phyloP scores from a whole-genome alignment of 2,113 vertebrate genomes.

The Odocoileus virginianus region DNA sequence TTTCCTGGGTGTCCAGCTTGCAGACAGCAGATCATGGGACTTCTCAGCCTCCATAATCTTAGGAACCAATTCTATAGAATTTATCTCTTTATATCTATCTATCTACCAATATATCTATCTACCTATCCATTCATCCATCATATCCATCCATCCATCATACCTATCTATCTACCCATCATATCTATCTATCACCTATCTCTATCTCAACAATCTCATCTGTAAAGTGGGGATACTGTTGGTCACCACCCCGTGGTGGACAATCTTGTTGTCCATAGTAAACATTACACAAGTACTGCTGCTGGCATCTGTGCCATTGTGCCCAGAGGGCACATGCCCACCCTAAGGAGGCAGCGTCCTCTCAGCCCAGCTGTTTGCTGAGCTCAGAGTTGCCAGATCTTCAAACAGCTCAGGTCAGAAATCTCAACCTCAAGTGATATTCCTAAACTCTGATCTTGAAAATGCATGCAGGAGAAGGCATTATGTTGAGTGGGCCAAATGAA shows the following conservation, averaged over 20 bases:
- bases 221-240: neutral
- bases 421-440: neutral
- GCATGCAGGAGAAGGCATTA: neutral
- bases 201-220: neutral
- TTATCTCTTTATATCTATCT: neutral
- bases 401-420: neutral
- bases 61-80: neutral
- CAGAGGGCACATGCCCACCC: neutral
- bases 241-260: accelerated
- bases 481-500: neutral
- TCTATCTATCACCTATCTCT: neutral
- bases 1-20: neutral
- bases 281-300: neutral
- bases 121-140: neutral
- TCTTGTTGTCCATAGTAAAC: neutral
- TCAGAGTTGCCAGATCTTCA: neutral
- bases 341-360: neutral
- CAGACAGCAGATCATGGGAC: neutral
- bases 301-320: neutral
- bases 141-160: neutral
- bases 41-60: neutral
- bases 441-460: neutral
- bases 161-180: neutral
- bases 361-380: neutral
- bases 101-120: neutral